Evolutionary conservation across 2,797 vertebrate species (phyloP), one percentile per base, ranked within the genome.

Genomic region (Karalla daura): DNA sequence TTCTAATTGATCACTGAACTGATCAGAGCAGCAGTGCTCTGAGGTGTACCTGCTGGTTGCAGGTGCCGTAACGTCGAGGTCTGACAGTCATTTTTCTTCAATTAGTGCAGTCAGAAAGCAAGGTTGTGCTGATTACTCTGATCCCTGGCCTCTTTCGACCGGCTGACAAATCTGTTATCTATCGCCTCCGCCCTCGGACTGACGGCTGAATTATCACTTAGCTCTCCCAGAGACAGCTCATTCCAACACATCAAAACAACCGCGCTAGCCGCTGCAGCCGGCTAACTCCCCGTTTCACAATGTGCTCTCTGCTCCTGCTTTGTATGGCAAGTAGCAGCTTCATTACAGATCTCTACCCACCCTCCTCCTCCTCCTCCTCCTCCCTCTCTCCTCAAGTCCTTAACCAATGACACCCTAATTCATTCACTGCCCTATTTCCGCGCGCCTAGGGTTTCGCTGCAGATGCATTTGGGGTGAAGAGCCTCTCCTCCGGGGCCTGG

Each of bases 351-450:
- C 74, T 80, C 54, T 24, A n/a, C 50, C 27, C 62, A 51, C 58
- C 56, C 55, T 7, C n/a, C n/a, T n/a, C n/a, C n/a, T 45, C 30
- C 12, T 50, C 60, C 25, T 50, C 49, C 12, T 7, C 39, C 36
- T 25, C 35, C 41, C 45, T 60, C 15, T 74, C 67, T 54, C 7
- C 68, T 72, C 68, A 78, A 66, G 86, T 81, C 88, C 84, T 91
- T 88, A 89, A 85, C 83, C 87, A 87, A 78, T 86, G 88, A 89
- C 89, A 86, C 72, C 73, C 68, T 74, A 73, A 85, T 86, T 84
- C 81, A 84, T 89, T 84, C 63, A 46, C 37, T 76, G 86, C 62
- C 84, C 88, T 68, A 82, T 75, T 86, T 89, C 74, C 41, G 49
- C 33, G 59, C 49, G 39, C 62, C 64, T 28, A 7, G 51, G 72